Conservation (phyloP, 2,797 vertebrate genomes). For the Kryptolebias ocellatus region DNA sequence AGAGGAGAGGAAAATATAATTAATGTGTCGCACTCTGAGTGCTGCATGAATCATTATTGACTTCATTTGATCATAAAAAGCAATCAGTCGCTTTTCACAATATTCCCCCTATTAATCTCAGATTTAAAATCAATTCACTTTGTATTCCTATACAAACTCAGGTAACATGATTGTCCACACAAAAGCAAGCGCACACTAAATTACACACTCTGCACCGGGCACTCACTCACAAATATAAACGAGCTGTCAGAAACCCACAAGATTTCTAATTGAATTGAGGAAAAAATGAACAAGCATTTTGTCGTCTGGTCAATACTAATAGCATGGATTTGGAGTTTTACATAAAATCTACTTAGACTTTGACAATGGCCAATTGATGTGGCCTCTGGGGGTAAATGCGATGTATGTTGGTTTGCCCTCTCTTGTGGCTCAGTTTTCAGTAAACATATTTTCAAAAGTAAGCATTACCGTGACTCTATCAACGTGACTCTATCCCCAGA, state of each 20-base stretch:
- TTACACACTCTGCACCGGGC: slow-evolving; percentile 65
- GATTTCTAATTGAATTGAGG: slow-evolving; percentile 78
- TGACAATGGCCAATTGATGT: slow-evolving; percentile 70
- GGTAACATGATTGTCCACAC: slow-evolving; percentile 65
- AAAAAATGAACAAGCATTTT: slow-evolving; percentile 78
- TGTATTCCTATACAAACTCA: slow-evolving; percentile 66
- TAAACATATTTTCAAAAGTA: slow-evolving; percentile 62
- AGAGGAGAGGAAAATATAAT: slow-evolving; percentile 11
- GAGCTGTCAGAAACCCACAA: slow-evolving; percentile 78
- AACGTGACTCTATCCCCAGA: slow-evolving; percentile 19
- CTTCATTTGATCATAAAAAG: slow-evolving; percentile 64
- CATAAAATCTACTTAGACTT: slow-evolving; percentile 79
- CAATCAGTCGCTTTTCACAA: slow-evolving; percentile 65
- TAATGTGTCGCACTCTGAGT: background rate
- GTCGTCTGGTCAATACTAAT: slow-evolving; percentile 80
- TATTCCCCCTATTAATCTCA: slow-evolving; percentile 61
- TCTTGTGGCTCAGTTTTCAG: slow-evolving; percentile 55
- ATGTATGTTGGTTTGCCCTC: slow-evolving; percentile 49
- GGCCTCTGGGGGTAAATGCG: slow-evolving; percentile 59
- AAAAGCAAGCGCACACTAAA: slow-evolving; percentile 54
- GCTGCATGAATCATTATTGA: slow-evolving; percentile 49
- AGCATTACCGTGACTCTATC: slow-evolving; percentile 13
- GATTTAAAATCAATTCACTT: slow-evolving; percentile 66
- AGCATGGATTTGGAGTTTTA: slow-evolving; percentile 76
- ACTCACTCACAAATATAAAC: slow-evolving; percentile 79